Evolutionary conservation across 35 echinoderm and acorn worm genomes (phyloP).

Genomic region (Hemicentrotus pulcherrimus): DNA sequence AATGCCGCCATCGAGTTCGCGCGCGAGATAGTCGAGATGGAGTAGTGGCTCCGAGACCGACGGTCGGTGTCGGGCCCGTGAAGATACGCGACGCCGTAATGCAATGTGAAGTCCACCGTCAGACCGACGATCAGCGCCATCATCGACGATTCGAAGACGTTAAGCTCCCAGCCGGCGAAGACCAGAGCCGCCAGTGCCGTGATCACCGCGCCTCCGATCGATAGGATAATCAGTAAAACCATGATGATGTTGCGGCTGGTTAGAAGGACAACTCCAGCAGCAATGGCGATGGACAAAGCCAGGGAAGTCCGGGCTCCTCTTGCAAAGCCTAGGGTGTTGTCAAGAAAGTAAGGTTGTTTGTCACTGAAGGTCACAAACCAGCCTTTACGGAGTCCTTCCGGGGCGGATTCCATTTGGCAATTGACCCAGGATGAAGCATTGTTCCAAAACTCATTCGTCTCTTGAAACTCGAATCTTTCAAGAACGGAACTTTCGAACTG

Average conservation of each 20-base stretch:
- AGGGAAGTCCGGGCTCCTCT: constrained; percentile 55
- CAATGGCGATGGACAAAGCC: constrained; percentile 60
- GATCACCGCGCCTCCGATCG: constrained; percentile 67
- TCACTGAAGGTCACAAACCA: constrained; percentile 63
- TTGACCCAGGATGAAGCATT: constrained; percentile 56
- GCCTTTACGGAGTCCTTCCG: constrained; percentile 60
- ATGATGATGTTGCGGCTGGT: constrained; percentile 75
- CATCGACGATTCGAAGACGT: constrained; percentile 76
- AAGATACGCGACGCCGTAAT: constrained; percentile 87
- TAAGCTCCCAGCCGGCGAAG: constrained; percentile 84
- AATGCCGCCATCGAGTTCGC: constrained; percentile 83
- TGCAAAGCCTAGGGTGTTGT: constrained; percentile 64
- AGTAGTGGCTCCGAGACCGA: constrained; percentile 47
- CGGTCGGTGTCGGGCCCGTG: constrained; percentile 59
- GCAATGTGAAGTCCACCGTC: constrained; percentile 88
- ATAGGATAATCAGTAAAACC: constrained; percentile 61
- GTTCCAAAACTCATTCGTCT: constrained; percentile 73
- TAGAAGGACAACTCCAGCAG: constrained; percentile 58
- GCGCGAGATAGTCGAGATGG: constrained; percentile 58
- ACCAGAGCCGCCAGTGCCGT: constrained; percentile 66
- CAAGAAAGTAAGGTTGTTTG: constrained; percentile 64
- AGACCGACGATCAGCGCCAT: constrained; percentile 79
- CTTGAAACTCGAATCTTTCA: constrained; percentile 47
- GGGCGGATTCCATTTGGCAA: constrained; percentile 60
- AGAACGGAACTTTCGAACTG: constrained; percentile 47